Evolutionary conservation across 2,113 vertebrate genomes (phyloP), one percentile per base, ranked within the genome.

Genomic region (Noctilio leporinus): DNA sequence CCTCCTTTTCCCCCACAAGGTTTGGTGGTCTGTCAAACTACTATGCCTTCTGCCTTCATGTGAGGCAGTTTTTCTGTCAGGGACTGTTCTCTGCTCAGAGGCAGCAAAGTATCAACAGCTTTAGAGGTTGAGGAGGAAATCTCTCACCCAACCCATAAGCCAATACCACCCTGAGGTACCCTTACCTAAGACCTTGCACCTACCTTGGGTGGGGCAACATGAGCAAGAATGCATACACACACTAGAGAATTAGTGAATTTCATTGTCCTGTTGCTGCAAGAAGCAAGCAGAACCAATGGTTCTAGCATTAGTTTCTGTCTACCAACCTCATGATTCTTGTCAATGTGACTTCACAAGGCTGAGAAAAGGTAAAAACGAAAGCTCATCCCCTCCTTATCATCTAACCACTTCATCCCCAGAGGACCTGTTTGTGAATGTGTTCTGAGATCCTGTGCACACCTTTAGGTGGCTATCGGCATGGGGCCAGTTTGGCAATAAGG

Each of bases 181-280:
- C 57, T 93, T 72, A 76, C 70, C 77, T 92, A 57, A 95, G 51
- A 72, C 24, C 35, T 80, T 94, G 5, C 24, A 80, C 70, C 15
- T 86, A 51, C 30, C 55, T 86, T 10, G 62, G 30, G 57, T 77
- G 43, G n/a, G 28, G 22, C 33, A 92, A 20, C 70, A 11, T 8
- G 3, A 57, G 78, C 26, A 57, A 57, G 26, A 16, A 19, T 4
- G 17, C 57, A 47, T 30, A 64, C 16, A 14, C 17, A 8, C 59
- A 72, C 57, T 89, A 86, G 51, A 35, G 57, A 95, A 45, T 91
- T 89, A n/a, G n/a, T 88, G 80, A 43, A 83, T 86, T 93, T 83
- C 19, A 55, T 82, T n/a, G 82, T 96, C 22, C 30, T 55, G 40
- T 9, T 91, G 33, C 86, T 91, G 17, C 28, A 89, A 95, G 83